Percentiles rank a stretch among this genome's conserved stretches.
Evolutionary conservation across 2,888 invertebrate genomes (phyloP).

Genomic region (Melieria picta): DNA sequence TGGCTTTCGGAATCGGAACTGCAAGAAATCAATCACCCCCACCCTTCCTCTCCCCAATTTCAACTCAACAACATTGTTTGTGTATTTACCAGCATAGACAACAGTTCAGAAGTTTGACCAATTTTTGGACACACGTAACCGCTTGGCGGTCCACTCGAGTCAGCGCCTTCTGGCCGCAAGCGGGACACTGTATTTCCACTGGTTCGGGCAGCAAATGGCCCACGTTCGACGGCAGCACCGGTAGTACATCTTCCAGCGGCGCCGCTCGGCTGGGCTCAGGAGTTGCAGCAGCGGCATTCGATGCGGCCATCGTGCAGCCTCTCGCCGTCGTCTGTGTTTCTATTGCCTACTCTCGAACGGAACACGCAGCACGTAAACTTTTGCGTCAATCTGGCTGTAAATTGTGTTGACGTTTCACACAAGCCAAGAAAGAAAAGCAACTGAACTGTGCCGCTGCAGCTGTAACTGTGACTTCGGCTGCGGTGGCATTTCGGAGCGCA

Average conservation of each 20-base stretch:
- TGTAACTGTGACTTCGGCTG: too few relatives aligned
- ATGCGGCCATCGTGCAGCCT: constrained; percentile 8
- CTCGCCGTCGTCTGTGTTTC: too few relatives aligned
- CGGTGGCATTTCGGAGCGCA: too few relatives aligned
- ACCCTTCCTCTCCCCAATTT: too few relatives aligned
- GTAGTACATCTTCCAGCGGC: constrained; percentile 42
- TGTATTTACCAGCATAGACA: constrained; percentile 55
- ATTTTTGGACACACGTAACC: constrained; percentile 52
- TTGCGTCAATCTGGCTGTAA: too few relatives aligned
- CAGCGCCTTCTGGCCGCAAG: constrained; percentile 49
- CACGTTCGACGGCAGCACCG: constrained; percentile 52
- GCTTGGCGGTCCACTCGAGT: constrained; percentile 50
- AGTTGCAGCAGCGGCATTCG: constrained; percentile 41
- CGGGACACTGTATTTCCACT: constrained; percentile 55
- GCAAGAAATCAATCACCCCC: constrained; percentile 13
- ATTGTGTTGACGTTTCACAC: too few relatives aligned
- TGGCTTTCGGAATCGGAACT: too few relatives aligned
- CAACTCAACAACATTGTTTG: too few relatives aligned
- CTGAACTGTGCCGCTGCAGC: too few relatives aligned
- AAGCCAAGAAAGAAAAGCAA: too few relatives aligned
- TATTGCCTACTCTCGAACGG: too few relatives aligned
- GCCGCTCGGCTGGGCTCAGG: constrained; percentile 46
- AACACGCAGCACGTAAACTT: too few relatives aligned
- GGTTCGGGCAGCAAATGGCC: constrained; percentile 53
- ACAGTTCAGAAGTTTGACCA: constrained; percentile 52